Base-by-base conservation (phyloP, 2,113 vertebrate genomes). In the Albula glossodonta region DNA sequence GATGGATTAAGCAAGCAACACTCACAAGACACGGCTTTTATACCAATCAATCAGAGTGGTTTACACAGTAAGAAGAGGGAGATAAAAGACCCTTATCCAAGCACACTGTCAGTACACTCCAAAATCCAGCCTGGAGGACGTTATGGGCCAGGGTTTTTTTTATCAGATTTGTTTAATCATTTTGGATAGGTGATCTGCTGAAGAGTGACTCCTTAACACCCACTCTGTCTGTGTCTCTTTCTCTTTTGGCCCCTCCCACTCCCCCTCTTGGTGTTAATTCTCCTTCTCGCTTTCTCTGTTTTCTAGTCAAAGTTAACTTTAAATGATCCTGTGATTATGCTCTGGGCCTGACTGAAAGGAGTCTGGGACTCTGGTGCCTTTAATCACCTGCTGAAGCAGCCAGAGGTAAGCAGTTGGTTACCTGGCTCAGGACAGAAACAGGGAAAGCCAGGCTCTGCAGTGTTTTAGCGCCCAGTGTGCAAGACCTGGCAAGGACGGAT, bases 21-120 rank as follows among this genome's bases (percentile, higher is more conserved):
- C 85, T 86, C 81, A 78, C 81, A 49, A 17, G 41, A 51, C 70
- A 19, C 60, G 66, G 85, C 66, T 82, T 86, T 86, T 82, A 78
- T 82, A 77, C 80, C 31, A 86, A 86, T 86, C 81, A 83, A 83
- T 86, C 85, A 86, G 70, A 78, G 51, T 57, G 48, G 81, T 86
- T 86, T 86, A 86, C 70, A 57, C 51, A 82, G 52, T 31, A 56
- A 50, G 81, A 86, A 17, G 63, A 15, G 25, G 53, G 25, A 57
- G 51, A 82, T 56, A 17, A 70, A 66, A 86, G 81, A 78, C 48
- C 51, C 85, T 86, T 83, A 86, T 86, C 70, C 81, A 86, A 86
- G 85, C 85, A 83, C 51, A 7, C 17, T 86, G 80, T 86, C 80
- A 83, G 85, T 13, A 51, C 53, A 52, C 12, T 12, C 70, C 48